Evolutionary conservation across 2,113 vertebrate genomes (phyloP).

Genomic region (Pomatostomus ruficeps): DNA sequence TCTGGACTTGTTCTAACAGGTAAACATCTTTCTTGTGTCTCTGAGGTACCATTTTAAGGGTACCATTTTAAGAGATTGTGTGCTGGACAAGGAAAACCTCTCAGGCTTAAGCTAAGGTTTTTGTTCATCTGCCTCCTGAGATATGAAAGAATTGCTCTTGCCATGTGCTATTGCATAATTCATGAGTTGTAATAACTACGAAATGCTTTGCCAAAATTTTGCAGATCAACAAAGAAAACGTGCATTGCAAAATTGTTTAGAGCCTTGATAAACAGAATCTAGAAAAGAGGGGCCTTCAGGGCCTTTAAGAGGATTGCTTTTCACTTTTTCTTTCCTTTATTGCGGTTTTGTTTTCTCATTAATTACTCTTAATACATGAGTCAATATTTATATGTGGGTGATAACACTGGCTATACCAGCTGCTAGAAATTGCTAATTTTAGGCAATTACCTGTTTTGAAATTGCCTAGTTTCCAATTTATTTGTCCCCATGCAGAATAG

Average conservation of each 20-base stretch:
- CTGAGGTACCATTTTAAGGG: not conserved
- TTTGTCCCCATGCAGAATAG: not conserved
- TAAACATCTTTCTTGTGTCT: not conserved
- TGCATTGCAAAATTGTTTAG: not conserved
- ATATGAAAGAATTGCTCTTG: not conserved
- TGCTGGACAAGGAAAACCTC: not conserved
- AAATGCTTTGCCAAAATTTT: not conserved
- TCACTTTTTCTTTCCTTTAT: not conserved
- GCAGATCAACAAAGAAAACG: not conserved
- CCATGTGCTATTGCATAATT: not conserved
- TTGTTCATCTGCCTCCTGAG: not conserved
- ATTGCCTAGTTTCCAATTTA: not conserved
- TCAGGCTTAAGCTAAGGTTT: not conserved
- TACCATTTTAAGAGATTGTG: not conserved
- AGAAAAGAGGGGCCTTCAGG: not conserved
- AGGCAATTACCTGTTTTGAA: not conserved
- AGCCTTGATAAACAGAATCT: not conserved
- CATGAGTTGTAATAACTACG: not conserved
- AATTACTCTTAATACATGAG: not conserved
- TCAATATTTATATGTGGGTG: not conserved
- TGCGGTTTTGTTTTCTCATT: not conserved
- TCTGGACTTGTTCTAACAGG: not conserved
- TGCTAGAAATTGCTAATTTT: not conserved
- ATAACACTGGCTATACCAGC: not conserved
- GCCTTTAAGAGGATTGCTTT: not conserved